phyloP scores from a whole-genome alignment of 2,888 invertebrate species.

The Maniola hyperantus region DNA sequence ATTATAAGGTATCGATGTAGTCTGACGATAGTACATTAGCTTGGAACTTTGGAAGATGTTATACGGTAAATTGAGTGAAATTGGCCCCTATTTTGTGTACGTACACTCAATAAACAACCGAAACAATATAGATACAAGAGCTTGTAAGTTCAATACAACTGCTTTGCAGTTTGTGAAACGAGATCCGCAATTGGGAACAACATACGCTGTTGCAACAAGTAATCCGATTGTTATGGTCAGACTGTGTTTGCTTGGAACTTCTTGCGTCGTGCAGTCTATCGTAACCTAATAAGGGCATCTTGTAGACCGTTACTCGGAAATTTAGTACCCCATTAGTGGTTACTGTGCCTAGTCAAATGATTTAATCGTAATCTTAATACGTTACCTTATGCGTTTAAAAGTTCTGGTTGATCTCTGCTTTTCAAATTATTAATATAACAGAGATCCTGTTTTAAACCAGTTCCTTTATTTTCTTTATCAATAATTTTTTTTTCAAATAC shows the following conservation, averaged over 20 bases:
- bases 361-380: slow-evolving; percentile 7
- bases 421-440: no score
- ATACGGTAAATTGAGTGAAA: neutral
- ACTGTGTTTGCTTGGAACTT: slow-evolving; percentile 22
- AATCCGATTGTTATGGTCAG: slow-evolving; percentile 40
- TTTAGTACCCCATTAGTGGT: neutral
- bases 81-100: neutral
- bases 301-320: neutral
- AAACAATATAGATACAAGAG: slow-evolving; percentile 6
- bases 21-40: no score
- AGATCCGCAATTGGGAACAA: slow-evolving; percentile 12
- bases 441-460: no score
- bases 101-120: slow-evolving; percentile 11
- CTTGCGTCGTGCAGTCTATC: slow-evolving; percentile 14
- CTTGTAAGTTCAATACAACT: slow-evolving; percentile 27
- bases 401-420: no score
- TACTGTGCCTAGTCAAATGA: neutral
- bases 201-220: slow-evolving; percentile 34
- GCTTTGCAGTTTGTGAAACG: slow-evolving; percentile 27
- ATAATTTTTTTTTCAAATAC: no score
- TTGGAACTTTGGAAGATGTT: neutral
- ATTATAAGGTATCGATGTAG: no score
- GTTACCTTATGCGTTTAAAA: neutral
- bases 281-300: slow-evolving; percentile 10
- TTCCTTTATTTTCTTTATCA: no score